Percentiles rank a stretch among this genome's conserved stretches.
phyloP scores from a whole-genome alignment of 2,113 vertebrate genomes.

The Amazona guildingii region DNA sequence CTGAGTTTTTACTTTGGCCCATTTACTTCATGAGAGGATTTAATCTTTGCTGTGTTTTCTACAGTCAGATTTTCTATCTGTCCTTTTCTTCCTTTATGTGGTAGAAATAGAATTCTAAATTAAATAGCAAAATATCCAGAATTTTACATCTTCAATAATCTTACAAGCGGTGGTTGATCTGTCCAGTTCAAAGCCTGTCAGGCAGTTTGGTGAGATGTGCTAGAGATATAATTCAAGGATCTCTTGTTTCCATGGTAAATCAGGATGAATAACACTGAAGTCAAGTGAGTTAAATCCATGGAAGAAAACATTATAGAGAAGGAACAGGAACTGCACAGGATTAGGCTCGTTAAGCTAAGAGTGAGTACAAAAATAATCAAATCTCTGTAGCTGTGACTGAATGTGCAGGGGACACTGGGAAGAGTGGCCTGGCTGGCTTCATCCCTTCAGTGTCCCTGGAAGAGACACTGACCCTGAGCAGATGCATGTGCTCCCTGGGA shows the following conservation, averaged over 20 bases:
- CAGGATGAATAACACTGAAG: background rate
- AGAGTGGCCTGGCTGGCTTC: background rate
- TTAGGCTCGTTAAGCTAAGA: background rate
- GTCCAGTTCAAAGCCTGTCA: background rate
- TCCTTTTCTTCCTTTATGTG: background rate
- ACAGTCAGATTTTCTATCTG: background rate
- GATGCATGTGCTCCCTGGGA: fast-evolving
- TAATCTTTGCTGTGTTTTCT: background rate
- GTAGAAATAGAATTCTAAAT: background rate
- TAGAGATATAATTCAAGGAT: background rate
- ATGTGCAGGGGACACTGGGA: background rate
- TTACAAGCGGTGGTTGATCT: background rate
- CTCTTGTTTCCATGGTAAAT: background rate
- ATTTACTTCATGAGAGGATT: background rate
- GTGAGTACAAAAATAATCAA: background rate
- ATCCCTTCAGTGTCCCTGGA: fast-evolving
- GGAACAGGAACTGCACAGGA: background rate
- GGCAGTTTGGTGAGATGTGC: background rate
- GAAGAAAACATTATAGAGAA: background rate
- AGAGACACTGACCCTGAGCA: background rate
- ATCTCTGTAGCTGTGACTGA: background rate
- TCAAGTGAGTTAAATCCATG: background rate
- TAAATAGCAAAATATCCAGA: background rate
- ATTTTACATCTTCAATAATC: background rate
- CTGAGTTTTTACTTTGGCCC: background rate